These are phyloP conservation scores for Sebastes nivosus DNA, from an alignment of 2,797 vertebrate species.

Conservation along the genomic window DNA sequence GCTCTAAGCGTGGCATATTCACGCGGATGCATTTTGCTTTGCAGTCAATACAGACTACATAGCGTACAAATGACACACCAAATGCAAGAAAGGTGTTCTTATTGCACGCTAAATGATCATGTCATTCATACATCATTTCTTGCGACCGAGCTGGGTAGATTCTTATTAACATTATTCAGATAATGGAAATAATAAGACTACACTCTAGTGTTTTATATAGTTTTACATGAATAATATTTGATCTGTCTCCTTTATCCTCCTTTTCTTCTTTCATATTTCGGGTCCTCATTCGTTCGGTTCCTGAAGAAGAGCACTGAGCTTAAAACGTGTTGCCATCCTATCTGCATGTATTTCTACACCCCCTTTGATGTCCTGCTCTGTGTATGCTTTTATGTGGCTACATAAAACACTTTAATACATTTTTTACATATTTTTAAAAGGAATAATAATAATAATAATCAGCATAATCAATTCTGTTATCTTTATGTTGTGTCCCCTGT, in stretches of 20 bases:
- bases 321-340: constrained; percentile 1
- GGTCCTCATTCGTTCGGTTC: neutral
- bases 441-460: neutral
- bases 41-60: too few species aligned
- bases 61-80: too few species aligned
- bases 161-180: neutral
- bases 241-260: neutral
- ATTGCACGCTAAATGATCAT: too few species aligned
- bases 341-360: neutral
- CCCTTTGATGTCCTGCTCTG: constrained; percentile 17
- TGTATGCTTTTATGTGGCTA: neutral
- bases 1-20: too few species aligned
- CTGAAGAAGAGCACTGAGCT: neutral
- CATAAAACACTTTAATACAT: neutral
- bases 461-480: neutral
- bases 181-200: neutral
- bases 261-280: neutral
- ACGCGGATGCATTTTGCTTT: too few species aligned
- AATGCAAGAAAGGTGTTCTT: too few species aligned
- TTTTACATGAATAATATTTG: neutral
- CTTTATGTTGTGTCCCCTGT: neutral
- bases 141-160: neutral
- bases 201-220: neutral
- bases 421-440: neutral
- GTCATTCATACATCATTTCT: too few species aligned